These are phyloP conservation scores for Ormia ochracea DNA, from an alignment of 2,888 invertebrate species.

Conservation along the genomic window DNA sequence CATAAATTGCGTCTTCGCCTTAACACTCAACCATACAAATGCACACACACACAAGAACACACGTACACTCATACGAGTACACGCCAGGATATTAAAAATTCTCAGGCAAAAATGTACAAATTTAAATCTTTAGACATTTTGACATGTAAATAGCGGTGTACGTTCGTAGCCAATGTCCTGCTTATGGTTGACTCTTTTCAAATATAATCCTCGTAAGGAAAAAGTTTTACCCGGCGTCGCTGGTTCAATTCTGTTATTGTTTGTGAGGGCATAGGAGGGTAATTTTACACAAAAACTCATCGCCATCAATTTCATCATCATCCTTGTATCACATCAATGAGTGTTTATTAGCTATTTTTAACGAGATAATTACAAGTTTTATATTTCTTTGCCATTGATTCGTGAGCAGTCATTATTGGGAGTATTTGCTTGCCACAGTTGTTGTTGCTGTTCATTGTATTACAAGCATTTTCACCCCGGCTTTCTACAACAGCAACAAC, in stretches of 20 bases:
- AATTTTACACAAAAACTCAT: neutral
- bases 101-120: neutral
- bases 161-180: neutral
- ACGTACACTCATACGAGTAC: neutral
- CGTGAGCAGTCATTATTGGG: neutral
- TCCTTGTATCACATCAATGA: constrained; percentile 15
- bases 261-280: neutral
- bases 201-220: neutral
- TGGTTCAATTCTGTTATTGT: neutral
- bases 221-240: neutral
- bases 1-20: constrained; percentile 18
- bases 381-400: constrained; percentile 21
- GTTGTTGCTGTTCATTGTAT: neutral
- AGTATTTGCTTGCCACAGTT: neutral
- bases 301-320: neutral
- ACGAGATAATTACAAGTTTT: constrained; percentile 72
- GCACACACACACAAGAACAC: neutral
- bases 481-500: neutral
- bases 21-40: neutral
- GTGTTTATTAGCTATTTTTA: constrained; percentile 68
- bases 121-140: constrained; percentile 19
- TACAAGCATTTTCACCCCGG: neutral
- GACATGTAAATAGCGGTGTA: constrained; percentile 34
- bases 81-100: neutral
- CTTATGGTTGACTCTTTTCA: constrained; percentile 24